These are phyloP conservation scores for Caenorhabditis sp. DNA, from an alignment of 2,888 invertebrate species.

Conservation along the genomic window DNA sequence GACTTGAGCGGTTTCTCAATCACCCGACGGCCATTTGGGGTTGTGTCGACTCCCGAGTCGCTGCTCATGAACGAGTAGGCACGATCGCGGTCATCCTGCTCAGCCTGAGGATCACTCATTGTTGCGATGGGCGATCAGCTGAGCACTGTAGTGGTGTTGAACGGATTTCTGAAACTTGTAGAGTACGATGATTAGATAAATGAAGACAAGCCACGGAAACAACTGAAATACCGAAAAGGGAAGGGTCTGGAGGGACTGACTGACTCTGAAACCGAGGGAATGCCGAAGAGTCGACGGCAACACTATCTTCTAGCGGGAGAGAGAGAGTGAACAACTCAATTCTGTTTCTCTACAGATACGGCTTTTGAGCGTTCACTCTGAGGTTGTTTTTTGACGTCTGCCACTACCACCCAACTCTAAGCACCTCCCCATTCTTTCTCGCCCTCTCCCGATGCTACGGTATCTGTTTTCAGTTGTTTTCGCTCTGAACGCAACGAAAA, in stretches of 20 bases:
- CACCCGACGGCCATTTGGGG: constrained; percentile 37
- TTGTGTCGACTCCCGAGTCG: constrained; percentile 68
- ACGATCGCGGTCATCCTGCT: constrained; percentile 66
- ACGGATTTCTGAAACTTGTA: constrained; percentile 14
- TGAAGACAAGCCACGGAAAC: too few relatives aligned
- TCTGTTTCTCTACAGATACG: constrained; percentile 60
- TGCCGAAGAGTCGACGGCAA: constrained; percentile 25
- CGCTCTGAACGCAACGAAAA: constrained; percentile 7
- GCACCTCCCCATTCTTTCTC: constrained; percentile 52
- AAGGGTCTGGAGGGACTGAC: constrained; percentile 10
- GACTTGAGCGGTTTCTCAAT: constrained; percentile 57
- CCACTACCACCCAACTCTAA: constrained; percentile 33
- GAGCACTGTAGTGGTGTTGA: constrained; percentile 25
- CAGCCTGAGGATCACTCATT: constrained; percentile 58
- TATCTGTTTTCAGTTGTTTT: constrained; percentile 60
- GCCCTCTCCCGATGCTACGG: constrained; percentile 38
- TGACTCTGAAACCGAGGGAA: constrained; percentile 43
- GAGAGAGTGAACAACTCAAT: constrained; percentile 53
- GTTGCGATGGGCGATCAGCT: constrained; percentile 43
- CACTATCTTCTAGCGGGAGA: constrained; percentile 30
- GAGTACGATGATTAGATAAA: too few relatives aligned
- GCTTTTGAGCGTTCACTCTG: constrained; percentile 52
- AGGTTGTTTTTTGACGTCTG: constrained; percentile 57
- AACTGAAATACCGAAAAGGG: neutral
- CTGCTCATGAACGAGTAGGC: constrained; percentile 69